Evolutionary conservation across 1,140 invertebrate species (phyloP), one percentile per base, ranked within the genome.

Genomic region (Dryas iulia): DNA sequence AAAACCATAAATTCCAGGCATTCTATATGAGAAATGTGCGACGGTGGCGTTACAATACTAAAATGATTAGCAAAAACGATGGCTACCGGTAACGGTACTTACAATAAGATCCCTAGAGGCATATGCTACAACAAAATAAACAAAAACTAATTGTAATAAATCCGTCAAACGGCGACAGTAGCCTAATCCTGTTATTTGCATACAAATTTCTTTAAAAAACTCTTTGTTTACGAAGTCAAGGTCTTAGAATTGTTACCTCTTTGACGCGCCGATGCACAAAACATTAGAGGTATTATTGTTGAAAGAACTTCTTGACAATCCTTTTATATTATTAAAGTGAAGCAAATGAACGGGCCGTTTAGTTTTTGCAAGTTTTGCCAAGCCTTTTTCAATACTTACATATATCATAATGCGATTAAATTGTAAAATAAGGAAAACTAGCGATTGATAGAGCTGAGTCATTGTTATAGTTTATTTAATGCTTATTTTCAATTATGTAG

Each of bases 161-260:
- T 78, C 69, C 59, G 57, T 80, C 80, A 84, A 77, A 78, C 24
- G 33, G 57, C 63, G 59, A 80, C 83, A 72, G 88, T 89, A 90
- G 88, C 88, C 69, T 79, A 89, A 87, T 87, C 82, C 77, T 85
- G 77, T 89, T 89, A 88, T 89, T 90, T 89, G 86, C 87, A 88
- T 88, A 87, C 85, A 87, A 82, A 75, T 79, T 47, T 47, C 66
- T 65, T 59, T 59, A 33, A 66, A 86, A 88, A 79, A 76, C 59
- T 72, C 76, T 77, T 88, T 87, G 79, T 82, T 81, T 79, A 71
- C 72, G 74, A 66, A 56, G 18, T 39, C 71, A 78, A 76, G n/a
- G 76, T 79, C 69, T 78, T 74, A 81, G 71, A 79, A 85, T 77
- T 76, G 72, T 81, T 76, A 85, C 85, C 79, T 72, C 83, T 87